A percentile compares a stretch with the other conserved stretches of the same genome.
Evolutionary conservation across 2,888 invertebrate species (phyloP).

Genomic region (Alsophila aescularia): DNA sequence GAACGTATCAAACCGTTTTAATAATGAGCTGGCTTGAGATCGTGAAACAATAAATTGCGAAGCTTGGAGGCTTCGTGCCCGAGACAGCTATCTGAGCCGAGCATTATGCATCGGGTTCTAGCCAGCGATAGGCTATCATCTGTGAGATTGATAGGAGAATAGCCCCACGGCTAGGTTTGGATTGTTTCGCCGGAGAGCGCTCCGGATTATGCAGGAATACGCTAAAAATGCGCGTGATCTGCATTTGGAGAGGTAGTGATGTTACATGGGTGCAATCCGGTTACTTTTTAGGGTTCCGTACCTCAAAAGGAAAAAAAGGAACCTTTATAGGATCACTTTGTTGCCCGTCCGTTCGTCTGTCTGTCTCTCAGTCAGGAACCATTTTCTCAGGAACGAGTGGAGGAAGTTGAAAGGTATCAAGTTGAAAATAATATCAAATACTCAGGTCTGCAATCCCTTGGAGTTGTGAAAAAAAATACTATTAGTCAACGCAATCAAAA

Average conservation of each 20-base stretch:
- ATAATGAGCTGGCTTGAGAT: constrained; percentile 82
- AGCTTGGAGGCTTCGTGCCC: constrained; percentile 83
- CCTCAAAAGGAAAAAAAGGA: no score
- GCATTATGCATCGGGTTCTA: constrained; percentile 80
- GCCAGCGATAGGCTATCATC: constrained; percentile 80
- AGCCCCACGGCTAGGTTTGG: constrained; percentile 75
- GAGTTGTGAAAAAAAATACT: no score
- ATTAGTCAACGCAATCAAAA: no score
- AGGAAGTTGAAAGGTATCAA: no score
- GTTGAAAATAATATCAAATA: no score
- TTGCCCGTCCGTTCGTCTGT: no score
- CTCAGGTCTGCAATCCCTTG: no score
- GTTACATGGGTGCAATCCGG: background rate
- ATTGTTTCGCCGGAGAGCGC: constrained; percentile 65
- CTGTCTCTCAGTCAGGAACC: no score
- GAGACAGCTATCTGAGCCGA: constrained; percentile 81
- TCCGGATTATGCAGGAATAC: constrained; percentile 61
- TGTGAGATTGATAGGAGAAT: constrained; percentile 82
- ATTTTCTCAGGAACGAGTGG: no score
- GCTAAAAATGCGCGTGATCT: constrained; percentile 61
- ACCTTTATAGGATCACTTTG: no score
- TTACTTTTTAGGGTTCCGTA: no score
- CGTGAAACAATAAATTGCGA: constrained; percentile 85
- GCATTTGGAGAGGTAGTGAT: constrained; percentile 15
- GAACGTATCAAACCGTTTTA: constrained; percentile 84